Conservation (phyloP, 2,888 invertebrate species). For the Dicyrtomina minuta region DNA sequence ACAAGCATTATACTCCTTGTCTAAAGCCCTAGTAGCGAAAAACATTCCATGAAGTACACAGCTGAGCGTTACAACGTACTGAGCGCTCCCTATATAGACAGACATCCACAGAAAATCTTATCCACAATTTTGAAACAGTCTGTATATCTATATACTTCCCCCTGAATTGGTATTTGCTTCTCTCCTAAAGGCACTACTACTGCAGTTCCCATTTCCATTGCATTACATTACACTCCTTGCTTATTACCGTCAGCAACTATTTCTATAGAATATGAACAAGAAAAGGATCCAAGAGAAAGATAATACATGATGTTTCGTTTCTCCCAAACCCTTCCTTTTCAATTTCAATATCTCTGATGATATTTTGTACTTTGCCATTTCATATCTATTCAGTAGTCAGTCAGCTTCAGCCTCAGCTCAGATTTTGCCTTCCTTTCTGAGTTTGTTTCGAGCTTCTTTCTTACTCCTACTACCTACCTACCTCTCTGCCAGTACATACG, state of each 20-base stretch:
- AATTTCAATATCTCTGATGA: slow-evolving; percentile 37
- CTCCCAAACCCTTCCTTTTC: slow-evolving; percentile 38
- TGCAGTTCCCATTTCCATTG: background rate
- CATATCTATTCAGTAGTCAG: slow-evolving; percentile 14
- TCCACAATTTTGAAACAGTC: slow-evolving; percentile 9
- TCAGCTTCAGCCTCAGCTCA: background rate
- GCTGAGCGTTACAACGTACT: no score
- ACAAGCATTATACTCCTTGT: slow-evolving; percentile 30
- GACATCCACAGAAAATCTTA: background rate
- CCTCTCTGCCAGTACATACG: background rate
- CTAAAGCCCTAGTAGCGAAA: no score
- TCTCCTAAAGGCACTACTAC: background rate
- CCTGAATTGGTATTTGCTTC: background rate
- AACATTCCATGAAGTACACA: slow-evolving; percentile 11
- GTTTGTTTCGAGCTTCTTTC: slow-evolving; percentile 1
- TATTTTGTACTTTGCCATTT: slow-evolving; percentile 35
- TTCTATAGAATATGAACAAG: background rate
- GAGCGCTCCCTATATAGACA: no score
- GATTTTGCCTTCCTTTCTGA: background rate
- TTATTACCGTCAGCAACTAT: background rate
- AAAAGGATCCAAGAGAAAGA: slow-evolving; percentile 34
- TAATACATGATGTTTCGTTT: slow-evolving; percentile 35
- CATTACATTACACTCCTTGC: no score
- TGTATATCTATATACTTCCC: background rate
- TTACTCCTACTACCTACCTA: background rate